Conservation (phyloP, 2,113 vertebrate species). For the Catharus minimus region DNA sequence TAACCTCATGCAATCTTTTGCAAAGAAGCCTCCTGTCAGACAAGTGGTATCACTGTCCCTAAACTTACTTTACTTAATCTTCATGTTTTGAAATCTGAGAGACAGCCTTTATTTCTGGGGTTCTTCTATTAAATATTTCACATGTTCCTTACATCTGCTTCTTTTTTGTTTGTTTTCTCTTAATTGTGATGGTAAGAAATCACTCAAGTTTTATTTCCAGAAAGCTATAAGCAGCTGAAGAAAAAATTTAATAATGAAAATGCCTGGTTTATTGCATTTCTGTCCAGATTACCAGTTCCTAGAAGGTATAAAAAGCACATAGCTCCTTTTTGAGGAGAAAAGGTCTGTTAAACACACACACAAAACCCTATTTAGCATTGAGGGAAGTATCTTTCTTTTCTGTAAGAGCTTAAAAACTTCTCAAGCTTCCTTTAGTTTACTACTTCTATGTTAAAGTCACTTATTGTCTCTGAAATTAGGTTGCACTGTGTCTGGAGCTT, state of each 20-base stretch:
- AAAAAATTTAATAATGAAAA: constrained; percentile 31
- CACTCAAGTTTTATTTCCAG: neutral
- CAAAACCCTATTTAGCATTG: neutral
- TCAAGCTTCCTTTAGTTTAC: neutral
- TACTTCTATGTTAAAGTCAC: neutral
- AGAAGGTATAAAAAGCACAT: neutral
- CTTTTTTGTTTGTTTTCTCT: neutral
- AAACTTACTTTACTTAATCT: neutral
- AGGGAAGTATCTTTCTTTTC: neutral
- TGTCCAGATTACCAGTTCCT: neutral
- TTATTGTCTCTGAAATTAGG: neutral
- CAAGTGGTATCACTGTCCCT: neutral
- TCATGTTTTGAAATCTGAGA: neutral
- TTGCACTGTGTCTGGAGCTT: neutral
- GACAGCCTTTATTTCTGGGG: neutral
- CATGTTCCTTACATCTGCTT: neutral
- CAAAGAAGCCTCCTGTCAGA: neutral
- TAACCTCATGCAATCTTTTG: neutral
- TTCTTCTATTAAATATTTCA: constrained; percentile 1
- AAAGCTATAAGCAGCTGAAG: neutral
- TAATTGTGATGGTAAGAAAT: neutral
- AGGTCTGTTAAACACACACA: neutral
- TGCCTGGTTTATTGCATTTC: neutral
- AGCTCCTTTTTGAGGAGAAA: neutral
- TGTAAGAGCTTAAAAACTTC: neutral